These are phyloP conservation scores for Linurgus olivaceus DNA, from an alignment of 2,797 vertebrate species.

Conservation along the genomic window DNA sequence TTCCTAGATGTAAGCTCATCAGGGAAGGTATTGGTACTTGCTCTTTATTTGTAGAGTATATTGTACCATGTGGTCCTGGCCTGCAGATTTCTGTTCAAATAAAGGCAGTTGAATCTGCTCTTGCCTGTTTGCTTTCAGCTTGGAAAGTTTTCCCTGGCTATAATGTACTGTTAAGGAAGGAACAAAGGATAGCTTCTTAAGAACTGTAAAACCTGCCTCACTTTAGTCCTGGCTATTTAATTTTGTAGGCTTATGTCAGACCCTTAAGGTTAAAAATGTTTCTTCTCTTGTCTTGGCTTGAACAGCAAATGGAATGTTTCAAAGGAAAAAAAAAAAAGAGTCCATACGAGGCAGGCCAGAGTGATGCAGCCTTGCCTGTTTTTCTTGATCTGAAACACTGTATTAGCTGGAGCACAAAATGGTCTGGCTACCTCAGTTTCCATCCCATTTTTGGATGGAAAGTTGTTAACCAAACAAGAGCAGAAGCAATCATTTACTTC, in stretches of 20 bases:
- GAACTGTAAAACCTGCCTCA: constrained; percentile 18
- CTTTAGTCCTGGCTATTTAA: constrained; percentile 25
- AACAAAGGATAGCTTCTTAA: constrained; percentile 10
- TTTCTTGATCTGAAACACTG: constrained; percentile 37
- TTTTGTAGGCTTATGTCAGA: constrained; percentile 38
- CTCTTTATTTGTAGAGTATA: not conserved
- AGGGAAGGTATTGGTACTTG: constrained; percentile 4
- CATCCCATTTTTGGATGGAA: constrained; percentile 31
- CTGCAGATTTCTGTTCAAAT: not conserved
- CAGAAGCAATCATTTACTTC: not conserved
- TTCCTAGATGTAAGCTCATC: not conserved
- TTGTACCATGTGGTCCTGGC: not conserved
- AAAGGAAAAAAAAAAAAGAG: not conserved
- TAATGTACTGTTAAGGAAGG: not conserved
- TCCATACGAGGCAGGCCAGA: not conserved
- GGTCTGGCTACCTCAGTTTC: not conserved
- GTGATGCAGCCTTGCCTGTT: constrained; percentile 35
- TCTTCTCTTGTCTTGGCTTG: constrained; percentile 54
- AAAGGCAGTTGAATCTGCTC: not conserved
- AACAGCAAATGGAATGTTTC: constrained; percentile 42
- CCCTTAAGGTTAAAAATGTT: constrained; percentile 47
- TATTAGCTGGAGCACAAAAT: not conserved
- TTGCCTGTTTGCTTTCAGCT: not conserved
- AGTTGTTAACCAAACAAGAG: not conserved
- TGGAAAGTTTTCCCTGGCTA: not conserved